phyloP scores from a whole-genome alignment of 2,888 invertebrate species.

The Cerastoderma edule region DNA sequence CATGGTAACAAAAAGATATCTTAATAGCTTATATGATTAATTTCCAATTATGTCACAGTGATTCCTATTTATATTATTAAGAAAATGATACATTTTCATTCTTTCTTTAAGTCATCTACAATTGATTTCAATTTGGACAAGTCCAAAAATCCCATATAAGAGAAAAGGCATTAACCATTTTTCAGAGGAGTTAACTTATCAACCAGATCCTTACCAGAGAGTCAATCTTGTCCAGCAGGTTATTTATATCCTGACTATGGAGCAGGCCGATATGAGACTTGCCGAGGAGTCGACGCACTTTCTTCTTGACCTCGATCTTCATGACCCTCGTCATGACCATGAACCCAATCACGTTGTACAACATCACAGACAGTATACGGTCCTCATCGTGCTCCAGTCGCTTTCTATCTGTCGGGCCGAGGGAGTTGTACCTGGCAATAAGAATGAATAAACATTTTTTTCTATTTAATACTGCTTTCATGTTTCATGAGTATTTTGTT shows the following conservation, averaged over 20 bases:
- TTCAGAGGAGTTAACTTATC: too few species aligned
- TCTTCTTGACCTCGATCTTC: constrained; percentile 87
- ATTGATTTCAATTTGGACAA: too few species aligned
- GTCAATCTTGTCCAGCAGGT: constrained; percentile 96
- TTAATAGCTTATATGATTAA: neutral
- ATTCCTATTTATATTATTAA: neutral
- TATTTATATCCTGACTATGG: constrained; percentile 98
- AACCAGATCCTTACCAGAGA: constrained; percentile 90
- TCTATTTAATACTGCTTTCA: too few species aligned
- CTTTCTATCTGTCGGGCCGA: constrained; percentile 91
- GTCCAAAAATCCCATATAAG: too few species aligned
- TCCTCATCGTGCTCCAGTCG: constrained; percentile 99
- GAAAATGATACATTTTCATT: too few species aligned
- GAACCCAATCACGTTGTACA: constrained; percentile 98
- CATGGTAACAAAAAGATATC: too few species aligned
- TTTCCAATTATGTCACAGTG: neutral
- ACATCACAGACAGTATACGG: constrained; percentile 94
- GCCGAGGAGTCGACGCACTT: constrained; percentile 93
- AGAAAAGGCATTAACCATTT: too few species aligned
- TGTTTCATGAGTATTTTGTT: too few species aligned
- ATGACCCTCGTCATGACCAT: constrained; percentile 96
- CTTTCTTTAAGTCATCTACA: too few species aligned
- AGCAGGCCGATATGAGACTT: constrained; percentile 99
- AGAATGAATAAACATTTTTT: neutral
- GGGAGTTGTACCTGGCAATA: constrained; percentile 90